Percentiles rank a stretch among this genome's conserved stretches.
phyloP scores from a whole-genome alignment of 2,113 vertebrate species.

The Rousettus leschenaultii region DNA sequence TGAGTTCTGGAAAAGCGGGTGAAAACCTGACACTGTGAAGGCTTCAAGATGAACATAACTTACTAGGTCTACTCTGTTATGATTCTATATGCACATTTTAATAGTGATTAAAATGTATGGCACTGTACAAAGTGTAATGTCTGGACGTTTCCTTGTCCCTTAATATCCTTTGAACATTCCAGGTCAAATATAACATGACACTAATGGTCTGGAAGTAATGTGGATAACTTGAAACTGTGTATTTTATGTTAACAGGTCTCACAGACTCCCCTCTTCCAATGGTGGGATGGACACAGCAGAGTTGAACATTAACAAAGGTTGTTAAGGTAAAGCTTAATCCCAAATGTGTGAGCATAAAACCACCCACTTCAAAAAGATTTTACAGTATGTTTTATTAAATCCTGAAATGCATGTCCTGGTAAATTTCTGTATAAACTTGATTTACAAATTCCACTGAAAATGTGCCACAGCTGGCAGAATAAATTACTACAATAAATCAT shows the following conservation, averaged over 20 bases:
- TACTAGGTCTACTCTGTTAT: constrained; percentile 34
- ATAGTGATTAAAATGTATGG: constrained; percentile 62
- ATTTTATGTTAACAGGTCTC: constrained; percentile 54
- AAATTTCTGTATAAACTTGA: constrained; percentile 82
- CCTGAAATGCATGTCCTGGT: constrained; percentile 78
- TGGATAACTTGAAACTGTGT: background rate
- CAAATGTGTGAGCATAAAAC: constrained; percentile 54
- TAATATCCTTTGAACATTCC: constrained; percentile 44
- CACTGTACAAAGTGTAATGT: constrained; percentile 33
- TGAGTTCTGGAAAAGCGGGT: constrained; percentile 19
- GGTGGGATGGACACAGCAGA: constrained; percentile 19
- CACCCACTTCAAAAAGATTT: constrained; percentile 73
- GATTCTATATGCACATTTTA: constrained; percentile 46
- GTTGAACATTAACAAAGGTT: constrained; percentile 37
- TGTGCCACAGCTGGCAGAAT: constrained; percentile 81
- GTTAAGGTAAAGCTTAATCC: constrained; percentile 52
- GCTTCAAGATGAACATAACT: constrained; percentile 51
- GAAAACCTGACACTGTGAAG: constrained; percentile 26
- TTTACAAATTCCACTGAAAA: constrained; percentile 84
- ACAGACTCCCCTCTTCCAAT: constrained; percentile 13
- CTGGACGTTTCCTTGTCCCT: constrained; percentile 59
- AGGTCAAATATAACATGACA: constrained; percentile 69
- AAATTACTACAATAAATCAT: constrained; percentile 85
- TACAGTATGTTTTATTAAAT: constrained; percentile 79
- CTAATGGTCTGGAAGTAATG: constrained; percentile 49